These are phyloP conservation scores for Nycteola revayana DNA, from an alignment of 2,888 invertebrate genomes.

Conservation along the genomic window DNA sequence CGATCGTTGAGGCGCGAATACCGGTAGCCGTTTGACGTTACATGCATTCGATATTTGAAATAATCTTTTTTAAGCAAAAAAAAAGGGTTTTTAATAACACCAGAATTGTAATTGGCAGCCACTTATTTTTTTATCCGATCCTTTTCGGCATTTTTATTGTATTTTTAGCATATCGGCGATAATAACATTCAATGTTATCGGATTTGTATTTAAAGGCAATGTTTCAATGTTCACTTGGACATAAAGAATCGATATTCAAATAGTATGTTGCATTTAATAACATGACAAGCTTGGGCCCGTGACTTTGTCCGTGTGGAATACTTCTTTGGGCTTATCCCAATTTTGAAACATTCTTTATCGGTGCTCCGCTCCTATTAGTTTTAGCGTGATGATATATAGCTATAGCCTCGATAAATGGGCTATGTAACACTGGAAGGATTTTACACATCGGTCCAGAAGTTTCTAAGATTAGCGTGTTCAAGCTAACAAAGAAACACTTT, in stretches of 20 bases:
- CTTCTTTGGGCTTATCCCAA: too few species aligned
- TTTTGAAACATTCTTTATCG: too few species aligned
- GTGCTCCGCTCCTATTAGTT: too few species aligned
- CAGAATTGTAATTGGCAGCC: constrained; percentile 16
- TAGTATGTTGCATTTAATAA: background rate
- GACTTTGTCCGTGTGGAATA: too few species aligned
- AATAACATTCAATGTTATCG: constrained; percentile 6
- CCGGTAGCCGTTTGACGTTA: constrained; percentile 54
- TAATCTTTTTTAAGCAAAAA: constrained; percentile 16
- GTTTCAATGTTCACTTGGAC: too few species aligned
- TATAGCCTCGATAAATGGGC: too few species aligned
- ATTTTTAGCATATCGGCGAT: background rate
- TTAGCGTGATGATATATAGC: too few species aligned
- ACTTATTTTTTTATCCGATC: constrained; percentile 11
- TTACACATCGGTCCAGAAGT: too few species aligned
- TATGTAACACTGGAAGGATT: too few species aligned
- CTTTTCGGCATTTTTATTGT: constrained; percentile 7
- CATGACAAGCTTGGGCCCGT: too few species aligned
- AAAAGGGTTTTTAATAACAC: constrained; percentile 19
- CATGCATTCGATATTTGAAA: constrained; percentile 25
- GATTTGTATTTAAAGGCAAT: constrained; percentile 1
- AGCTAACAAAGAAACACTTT: too few species aligned
- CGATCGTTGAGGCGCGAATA: constrained; percentile 37
- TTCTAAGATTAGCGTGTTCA: too few species aligned
- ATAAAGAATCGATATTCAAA: background rate